Base-by-base conservation (phyloP, 2,797 vertebrate genomes). In the Anabas testudineus region DNA sequence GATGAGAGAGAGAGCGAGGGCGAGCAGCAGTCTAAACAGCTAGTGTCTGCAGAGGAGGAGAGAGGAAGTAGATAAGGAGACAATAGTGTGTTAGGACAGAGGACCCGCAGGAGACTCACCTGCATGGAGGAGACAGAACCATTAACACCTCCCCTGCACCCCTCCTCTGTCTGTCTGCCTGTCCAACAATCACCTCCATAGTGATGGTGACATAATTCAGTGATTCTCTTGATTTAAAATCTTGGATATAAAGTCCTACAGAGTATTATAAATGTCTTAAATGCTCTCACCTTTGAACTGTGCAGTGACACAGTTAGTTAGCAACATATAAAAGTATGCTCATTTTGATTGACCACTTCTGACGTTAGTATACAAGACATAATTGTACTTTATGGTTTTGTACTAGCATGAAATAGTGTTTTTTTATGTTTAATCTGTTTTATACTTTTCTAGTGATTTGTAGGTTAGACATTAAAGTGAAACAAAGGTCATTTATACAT, bases 11-110 rank as follows among this genome's bases (percentile, higher is more conserved):
- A 43, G 70, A 18, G 71, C 51, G 75, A 45, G 55, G 21, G 67
- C 39, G 22, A 67, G 71, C 41, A 0, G 82, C 82, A 94, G 93
- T 87, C 94, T 92, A 93, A 94, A 94, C 92, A 93, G 82, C 57
- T 70, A 42, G 71, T 19, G 87, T 90, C 87, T 90, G 84, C 72
- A 67, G 80, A 83, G 81, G 80, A 87, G 80, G 72, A 81, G 82
- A 87, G 88, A 83, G 92, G 92, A 94, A 93, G 91, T 84, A 94
- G 93, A 94, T 94, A 92, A 92, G 88, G 83, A 89, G 85, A 91
- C 90, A 92, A 92, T 90, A 72, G 90, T 78, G 74, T 73, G 86
- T 81, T 76, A 67, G 91, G 85, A 93, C 91, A 86, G 77, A 88
- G 68, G 80, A 88, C 92, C 91, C 90, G 88, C 91, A 92, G 87